phyloP scores from a whole-genome alignment of 2,113 vertebrate species.

The Labrus mixtus region DNA sequence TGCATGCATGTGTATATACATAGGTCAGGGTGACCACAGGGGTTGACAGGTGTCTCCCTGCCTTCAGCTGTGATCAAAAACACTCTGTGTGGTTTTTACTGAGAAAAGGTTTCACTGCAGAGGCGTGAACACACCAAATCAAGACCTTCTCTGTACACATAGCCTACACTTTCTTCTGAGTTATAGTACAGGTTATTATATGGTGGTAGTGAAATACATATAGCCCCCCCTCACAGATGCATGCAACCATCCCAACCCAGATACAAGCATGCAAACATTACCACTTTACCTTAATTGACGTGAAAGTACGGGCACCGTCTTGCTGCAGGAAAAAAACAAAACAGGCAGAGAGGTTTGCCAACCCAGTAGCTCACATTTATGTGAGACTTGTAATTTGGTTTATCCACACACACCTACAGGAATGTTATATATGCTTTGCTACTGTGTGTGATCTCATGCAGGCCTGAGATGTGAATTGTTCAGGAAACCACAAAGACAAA shows the following conservation, averaged over 20 bases:
- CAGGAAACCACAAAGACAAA: slow-evolving; percentile 74
- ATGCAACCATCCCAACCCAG: neutral
- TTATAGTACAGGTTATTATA: neutral
- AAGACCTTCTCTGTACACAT: neutral
- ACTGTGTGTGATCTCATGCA: slow-evolving; percentile 22
- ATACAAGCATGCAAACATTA: neutral
- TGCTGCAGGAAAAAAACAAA: neutral
- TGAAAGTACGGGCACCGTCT: neutral
- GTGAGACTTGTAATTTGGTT: slow-evolving; percentile 30
- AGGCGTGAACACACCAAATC: slow-evolving; percentile 5
- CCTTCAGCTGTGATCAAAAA: slow-evolving; percentile 70
- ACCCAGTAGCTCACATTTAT: slow-evolving; percentile 9
- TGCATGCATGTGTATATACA: slow-evolving; percentile 53
- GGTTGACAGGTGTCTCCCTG: slow-evolving; percentile 66
- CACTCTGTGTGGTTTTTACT: slow-evolving; percentile 61
- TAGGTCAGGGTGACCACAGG: slow-evolving; percentile 72
- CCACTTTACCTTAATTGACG: neutral
- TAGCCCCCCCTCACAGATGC: neutral
- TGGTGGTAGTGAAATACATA: neutral
- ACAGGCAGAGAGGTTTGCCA: neutral
- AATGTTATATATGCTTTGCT: neutral
- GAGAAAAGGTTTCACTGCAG: slow-evolving; percentile 59
- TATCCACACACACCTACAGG: slow-evolving; percentile 14
- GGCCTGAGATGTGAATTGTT: slow-evolving; percentile 48
- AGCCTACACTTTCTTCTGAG: neutral